Conservation (phyloP, 1,140 invertebrate genomes). For the Planococcus citri region DNA sequence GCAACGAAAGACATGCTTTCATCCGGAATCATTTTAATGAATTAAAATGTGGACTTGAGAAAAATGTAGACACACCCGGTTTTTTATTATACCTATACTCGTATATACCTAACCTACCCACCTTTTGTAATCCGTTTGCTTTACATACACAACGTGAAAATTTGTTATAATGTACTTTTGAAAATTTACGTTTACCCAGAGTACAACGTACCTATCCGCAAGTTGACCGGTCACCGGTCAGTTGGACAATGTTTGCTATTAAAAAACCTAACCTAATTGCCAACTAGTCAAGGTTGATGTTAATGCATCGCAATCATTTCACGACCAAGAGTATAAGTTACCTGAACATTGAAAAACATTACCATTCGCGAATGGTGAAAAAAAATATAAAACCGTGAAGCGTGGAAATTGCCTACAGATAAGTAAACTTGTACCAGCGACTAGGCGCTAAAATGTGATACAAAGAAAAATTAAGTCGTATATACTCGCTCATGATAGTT, state of each 20-base stretch:
- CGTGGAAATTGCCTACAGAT: background rate
- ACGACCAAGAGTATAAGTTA: background rate
- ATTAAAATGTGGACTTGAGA: background rate
- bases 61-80: background rate
- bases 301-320: background rate
- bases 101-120: too few species aligned
- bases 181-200: background rate
- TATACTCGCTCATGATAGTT: background rate
- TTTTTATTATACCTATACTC: background rate
- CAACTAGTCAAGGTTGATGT: background rate
- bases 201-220: too few species aligned
- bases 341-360: background rate
- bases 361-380: background rate
- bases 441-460: background rate
- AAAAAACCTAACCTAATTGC: background rate
- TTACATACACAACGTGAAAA: background rate
- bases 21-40: background rate
- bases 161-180: background rate
- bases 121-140: background rate
- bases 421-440: slow-evolving; percentile 7
- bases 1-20: background rate
- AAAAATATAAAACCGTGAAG: background rate
- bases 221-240: too few species aligned
- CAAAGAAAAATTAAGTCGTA: background rate
- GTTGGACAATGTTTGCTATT: background rate